Conservation (phyloP, 1,140 invertebrate genomes). For the Drosophila nannoptera region DNA sequence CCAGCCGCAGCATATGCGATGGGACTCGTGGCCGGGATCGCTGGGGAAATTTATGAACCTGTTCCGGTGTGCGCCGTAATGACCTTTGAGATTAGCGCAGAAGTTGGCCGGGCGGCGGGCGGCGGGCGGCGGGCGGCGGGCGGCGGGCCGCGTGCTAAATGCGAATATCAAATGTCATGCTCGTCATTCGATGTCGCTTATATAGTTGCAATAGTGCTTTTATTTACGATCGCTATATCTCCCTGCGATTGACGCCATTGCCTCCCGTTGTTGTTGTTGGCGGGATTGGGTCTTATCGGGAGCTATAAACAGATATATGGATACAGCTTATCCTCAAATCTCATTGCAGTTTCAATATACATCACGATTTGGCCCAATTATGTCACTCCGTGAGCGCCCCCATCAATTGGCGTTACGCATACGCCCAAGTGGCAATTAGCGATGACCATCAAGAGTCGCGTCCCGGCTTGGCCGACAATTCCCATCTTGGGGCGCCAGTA, state of each 20-base stretch:
- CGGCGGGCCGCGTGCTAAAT: not conserved
- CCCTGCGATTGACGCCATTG: conserved; percentile 18
- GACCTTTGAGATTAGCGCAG: conserved; percentile 55
- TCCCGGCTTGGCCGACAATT: not conserved
- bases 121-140: too few relatives aligned
- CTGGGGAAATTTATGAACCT: conserved; percentile 73
- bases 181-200: conserved; percentile 17
- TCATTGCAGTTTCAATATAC: conserved; percentile 64
- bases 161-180: conserved; percentile 5
- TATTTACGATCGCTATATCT: conserved; percentile 29
- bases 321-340: conserved; percentile 34
- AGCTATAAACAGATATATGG: conserved; percentile 51
- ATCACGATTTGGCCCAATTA: conserved; percentile 35
- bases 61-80: conserved; percentile 66
- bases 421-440: conserved; percentile 39
- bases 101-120: conserved; percentile 9
- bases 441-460: not conserved
- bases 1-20: conserved; percentile 30
- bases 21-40: conserved; percentile 32
- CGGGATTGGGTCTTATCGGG: conserved; percentile 1
- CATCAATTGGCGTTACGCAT: conserved; percentile 48
- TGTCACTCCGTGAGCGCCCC: conserved; percentile 42
- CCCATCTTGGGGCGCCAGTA: conserved; percentile 23
- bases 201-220: conserved; percentile 1
- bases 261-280: not conserved